Conservation (phyloP, 2,113 vertebrate genomes). For the Zosterops japonicus region DNA sequence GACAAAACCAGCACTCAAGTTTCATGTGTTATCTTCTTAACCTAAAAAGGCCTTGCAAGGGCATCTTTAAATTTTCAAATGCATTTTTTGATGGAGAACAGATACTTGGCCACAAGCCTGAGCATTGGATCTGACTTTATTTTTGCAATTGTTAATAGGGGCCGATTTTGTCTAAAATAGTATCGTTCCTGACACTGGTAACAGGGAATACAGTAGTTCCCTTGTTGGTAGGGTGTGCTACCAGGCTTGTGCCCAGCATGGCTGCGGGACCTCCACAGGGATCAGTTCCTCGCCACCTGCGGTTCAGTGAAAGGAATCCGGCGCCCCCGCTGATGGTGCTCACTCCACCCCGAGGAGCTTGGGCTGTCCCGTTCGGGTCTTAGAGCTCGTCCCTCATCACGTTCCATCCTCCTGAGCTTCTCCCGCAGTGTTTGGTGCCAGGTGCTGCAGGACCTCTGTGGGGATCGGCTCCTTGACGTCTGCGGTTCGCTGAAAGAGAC, state of each 20-base stretch:
- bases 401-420: not conserved
- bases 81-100: not conserved
- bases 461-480: not conserved
- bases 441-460: not conserved
- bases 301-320: not conserved
- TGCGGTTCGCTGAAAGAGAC: not conserved
- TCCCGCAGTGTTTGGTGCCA: not conserved
- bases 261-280: accelerated
- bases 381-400: not conserved
- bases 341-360: accelerated
- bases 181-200: not conserved
- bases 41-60: not conserved
- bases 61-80: not conserved
- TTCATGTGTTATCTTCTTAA: not conserved
- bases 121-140: not conserved
- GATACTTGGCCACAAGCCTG: not conserved
- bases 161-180: not conserved
- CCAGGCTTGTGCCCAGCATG: not conserved
- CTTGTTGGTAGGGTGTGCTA: not conserved
- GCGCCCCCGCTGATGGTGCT: accelerated
- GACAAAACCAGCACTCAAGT: not conserved
- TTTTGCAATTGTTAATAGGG: not conserved
- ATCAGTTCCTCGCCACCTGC: not conserved
- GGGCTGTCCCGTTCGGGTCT: accelerated
- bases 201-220: too few relatives aligned